Evolutionary conservation across 2,888 invertebrate genomes (phyloP).

Genomic region (Drosophila lutescens): DNA sequence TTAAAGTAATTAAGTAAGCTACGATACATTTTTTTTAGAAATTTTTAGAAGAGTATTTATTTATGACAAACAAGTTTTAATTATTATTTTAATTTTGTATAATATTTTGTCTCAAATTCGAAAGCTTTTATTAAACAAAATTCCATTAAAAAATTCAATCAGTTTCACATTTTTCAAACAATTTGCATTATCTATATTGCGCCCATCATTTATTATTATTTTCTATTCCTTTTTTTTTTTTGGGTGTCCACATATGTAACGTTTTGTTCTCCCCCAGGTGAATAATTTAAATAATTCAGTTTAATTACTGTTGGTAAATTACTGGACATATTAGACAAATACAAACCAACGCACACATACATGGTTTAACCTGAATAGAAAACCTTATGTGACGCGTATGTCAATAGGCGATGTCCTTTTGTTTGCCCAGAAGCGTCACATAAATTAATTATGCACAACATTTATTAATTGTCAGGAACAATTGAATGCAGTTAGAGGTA

Average conservation of each 20-base stretch:
- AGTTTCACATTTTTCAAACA: neutral
- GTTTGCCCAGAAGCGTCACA: slow-evolving; percentile 61
- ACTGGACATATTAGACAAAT: slow-evolving; percentile 54
- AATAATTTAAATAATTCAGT: slow-evolving; percentile 50
- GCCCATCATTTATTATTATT: slow-evolving; percentile 6
- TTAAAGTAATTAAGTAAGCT: no score
- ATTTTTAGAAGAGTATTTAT: no score
- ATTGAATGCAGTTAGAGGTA: slow-evolving; percentile 59
- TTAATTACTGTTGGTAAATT: slow-evolving; percentile 64
- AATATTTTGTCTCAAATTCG: neutral
- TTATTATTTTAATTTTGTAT: neutral
- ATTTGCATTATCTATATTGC: neutral
- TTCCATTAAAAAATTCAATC: neutral
- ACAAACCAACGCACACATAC: slow-evolving; percentile 8
- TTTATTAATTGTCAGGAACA: slow-evolving; percentile 73
- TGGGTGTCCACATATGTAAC: neutral
- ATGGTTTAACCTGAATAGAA: slow-evolving; percentile 5
- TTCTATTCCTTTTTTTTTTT: slow-evolving; percentile 3
- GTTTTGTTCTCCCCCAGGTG: slow-evolving; percentile 15
- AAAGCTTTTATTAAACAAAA: neutral
- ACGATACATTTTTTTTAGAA: no score
- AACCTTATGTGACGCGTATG: slow-evolving; percentile 37
- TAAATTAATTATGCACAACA: slow-evolving; percentile 71
- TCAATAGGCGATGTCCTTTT: slow-evolving; percentile 52
- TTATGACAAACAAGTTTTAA: neutral